A percentile compares a stretch with the other conserved stretches of the same genome.
Evolutionary conservation across 2,888 invertebrate species (phyloP).

Genomic region (Apodemia mormo): DNA sequence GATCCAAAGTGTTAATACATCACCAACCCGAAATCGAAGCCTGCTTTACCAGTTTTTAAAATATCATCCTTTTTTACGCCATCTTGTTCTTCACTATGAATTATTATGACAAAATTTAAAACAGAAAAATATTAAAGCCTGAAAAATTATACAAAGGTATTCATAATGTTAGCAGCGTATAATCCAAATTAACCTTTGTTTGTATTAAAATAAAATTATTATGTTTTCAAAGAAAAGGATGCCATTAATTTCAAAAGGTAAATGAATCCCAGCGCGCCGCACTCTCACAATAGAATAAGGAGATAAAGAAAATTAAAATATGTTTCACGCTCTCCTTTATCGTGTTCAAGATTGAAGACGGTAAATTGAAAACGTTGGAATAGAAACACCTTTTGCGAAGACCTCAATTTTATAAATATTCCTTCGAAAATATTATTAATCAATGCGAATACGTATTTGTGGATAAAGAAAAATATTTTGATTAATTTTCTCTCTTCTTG

Average conservation of each 20-base stretch:
- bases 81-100: no score
- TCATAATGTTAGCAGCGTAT: conserved; percentile 5
- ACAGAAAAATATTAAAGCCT: no score
- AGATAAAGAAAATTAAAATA: conserved; percentile 26
- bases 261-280: conserved; percentile 21
- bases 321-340: conserved; percentile 22
- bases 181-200: conserved; percentile 15
- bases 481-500: neutral
- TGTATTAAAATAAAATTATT: conserved; percentile 17
- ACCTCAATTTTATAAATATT: conserved; percentile 25
- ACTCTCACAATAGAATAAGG: conserved; percentile 24
- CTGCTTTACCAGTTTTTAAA: no score
- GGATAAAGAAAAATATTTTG: neutral
- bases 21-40: no score
- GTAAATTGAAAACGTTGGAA: conserved; percentile 21
- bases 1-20: no score
- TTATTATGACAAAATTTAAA: no score
- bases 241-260: conserved; percentile 22
- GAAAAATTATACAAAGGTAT: neutral
- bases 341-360: conserved; percentile 20
- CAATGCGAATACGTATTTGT: neutral
- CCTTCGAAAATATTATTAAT: conserved; percentile 34
- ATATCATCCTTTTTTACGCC: no score
- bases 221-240: conserved; percentile 18
- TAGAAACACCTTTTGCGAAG: conserved; percentile 17